Conservation (phyloP, 2,888 invertebrate species). For the Balanococcus diminutus region DNA sequence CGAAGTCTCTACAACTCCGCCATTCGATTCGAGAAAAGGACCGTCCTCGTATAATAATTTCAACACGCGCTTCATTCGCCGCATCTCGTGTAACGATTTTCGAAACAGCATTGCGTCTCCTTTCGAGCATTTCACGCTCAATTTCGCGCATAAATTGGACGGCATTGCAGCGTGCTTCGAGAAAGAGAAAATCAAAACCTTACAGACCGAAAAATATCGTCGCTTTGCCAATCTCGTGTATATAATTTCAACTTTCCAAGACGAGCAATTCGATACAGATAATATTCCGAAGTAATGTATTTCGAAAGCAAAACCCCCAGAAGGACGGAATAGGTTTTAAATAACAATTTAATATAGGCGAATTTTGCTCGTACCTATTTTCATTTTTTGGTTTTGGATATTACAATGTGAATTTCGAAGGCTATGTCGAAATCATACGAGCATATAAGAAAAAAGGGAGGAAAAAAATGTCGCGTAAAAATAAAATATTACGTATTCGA, state of each 20-base stretch:
- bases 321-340: neutral
- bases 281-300: neutral
- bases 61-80: neutral
- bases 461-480: neutral
- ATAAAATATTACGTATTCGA: constrained; percentile 23
- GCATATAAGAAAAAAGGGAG: neutral
- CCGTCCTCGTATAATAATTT: neutral
- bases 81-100: neutral
- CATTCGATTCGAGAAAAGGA: neutral
- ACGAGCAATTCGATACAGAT: neutral
- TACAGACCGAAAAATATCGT: neutral
- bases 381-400: neutral
- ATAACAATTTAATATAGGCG: neutral
- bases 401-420: neutral
- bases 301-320: too few species aligned
- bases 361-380: neutral
- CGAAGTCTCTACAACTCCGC: neutral
- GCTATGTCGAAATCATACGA: neutral
- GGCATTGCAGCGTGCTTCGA: neutral
- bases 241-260: neutral
- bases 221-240: neutral
- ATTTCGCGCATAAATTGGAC: neutral
- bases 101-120: neutral
- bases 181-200: neutral
- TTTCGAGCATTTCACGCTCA: neutral